phyloP scores from a whole-genome alignment of 2,113 vertebrate species.

The Oryzias melastigma region DNA sequence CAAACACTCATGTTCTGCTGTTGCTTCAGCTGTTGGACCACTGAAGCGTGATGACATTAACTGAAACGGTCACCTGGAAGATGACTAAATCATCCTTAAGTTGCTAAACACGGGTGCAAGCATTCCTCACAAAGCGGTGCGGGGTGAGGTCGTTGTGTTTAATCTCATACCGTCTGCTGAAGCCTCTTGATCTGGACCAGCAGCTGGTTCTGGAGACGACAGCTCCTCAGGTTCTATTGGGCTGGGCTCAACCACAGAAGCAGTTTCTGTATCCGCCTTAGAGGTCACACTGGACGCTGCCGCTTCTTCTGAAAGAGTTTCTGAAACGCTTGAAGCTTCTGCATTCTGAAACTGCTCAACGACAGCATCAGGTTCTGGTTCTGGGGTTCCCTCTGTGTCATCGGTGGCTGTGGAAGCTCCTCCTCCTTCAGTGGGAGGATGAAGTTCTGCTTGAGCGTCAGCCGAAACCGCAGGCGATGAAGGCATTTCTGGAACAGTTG shows the following conservation, averaged over 20 bases:
- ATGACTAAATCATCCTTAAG: background rate
- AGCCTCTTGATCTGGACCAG: slow-evolving; percentile 22
- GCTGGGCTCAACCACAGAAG: slow-evolving; percentile 20
- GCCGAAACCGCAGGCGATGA: slow-evolving; percentile 5
- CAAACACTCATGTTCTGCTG: background rate
- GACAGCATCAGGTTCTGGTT: slow-evolving; percentile 5
- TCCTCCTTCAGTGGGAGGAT: slow-evolving; percentile 17
- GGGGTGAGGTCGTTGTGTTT: background rate
- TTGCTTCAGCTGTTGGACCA: too few species aligned
- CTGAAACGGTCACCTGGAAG: background rate
- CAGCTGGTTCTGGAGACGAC: slow-evolving; percentile 13
- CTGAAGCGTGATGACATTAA: too few species aligned
- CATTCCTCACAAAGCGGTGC: background rate
- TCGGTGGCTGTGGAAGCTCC: slow-evolving; percentile 2
- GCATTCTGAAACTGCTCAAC: slow-evolving; percentile 5
- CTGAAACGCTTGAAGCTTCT: slow-evolving; percentile 6
- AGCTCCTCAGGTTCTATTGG: slow-evolving; percentile 17
- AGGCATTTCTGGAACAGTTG: slow-evolving; percentile 56
- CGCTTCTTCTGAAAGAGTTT: slow-evolving; percentile 15
- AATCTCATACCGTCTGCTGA: slow-evolving; percentile 44
- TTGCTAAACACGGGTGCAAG: background rate
- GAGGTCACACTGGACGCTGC: slow-evolving; percentile 1
- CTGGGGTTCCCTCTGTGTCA: background rate
- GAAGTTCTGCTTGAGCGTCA: slow-evolving; percentile 12
- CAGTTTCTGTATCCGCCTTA: slow-evolving; percentile 8